Conservation (phyloP, 1,140 invertebrate genomes). For the Penaeus japonicus region DNA sequence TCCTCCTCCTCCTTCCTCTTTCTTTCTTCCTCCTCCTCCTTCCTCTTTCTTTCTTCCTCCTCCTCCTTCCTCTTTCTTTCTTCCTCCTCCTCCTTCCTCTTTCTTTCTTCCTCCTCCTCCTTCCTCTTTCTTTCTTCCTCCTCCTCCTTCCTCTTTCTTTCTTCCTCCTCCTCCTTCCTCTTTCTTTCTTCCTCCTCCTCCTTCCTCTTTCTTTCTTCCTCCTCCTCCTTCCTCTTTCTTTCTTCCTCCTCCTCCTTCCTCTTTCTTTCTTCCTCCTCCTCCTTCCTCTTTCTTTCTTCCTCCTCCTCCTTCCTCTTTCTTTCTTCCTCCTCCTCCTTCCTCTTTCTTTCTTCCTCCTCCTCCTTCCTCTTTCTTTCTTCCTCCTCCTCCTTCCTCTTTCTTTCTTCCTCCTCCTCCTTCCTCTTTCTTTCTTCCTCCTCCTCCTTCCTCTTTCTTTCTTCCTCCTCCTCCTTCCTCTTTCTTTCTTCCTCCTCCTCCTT, state of each 20-base stretch:
- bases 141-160: neutral
- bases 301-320: no score
- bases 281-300: no score
- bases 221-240: no score
- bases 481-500: no score
- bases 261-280: no score
- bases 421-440: neutral
- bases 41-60: neutral
- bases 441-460: no score
- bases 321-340: no score
- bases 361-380: neutral
- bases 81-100: neutral
- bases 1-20: neutral
- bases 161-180: neutral
- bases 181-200: neutral
- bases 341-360: neutral
- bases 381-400: neutral
- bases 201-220: neutral
- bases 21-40: neutral
- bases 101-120: neutral
- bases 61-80: neutral
- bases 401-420: neutral
- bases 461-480: no score
- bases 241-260: no score
- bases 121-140: neutral